These are phyloP conservation scores for Drosophila putrida DNA, from an alignment of 2,888 invertebrate genomes.

Conservation along the genomic window DNA sequence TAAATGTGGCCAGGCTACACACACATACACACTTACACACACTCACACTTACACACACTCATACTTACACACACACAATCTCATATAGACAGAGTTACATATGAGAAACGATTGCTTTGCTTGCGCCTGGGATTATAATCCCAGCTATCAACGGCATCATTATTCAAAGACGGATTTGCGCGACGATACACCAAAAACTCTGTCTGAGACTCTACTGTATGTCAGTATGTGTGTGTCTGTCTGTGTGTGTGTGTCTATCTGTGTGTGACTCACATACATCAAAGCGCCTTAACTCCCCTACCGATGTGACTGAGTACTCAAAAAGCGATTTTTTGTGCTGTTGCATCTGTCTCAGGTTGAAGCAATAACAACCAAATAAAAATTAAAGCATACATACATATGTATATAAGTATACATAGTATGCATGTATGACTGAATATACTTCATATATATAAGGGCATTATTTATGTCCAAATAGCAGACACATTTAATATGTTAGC, in stretches of 20 bases:
- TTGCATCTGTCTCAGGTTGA: slow-evolving; percentile 7
- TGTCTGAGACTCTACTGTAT: slow-evolving; percentile 13
- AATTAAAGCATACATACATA: neutral
- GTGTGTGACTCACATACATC: slow-evolving; percentile 64
- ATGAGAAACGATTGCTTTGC: slow-evolving; percentile 29
- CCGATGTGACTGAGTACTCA: slow-evolving; percentile 59
- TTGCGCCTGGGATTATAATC: slow-evolving; percentile 60
- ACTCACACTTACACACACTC: slow-evolving; percentile 24
- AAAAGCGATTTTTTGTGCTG: slow-evolving; percentile 61
- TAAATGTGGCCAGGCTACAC: slow-evolving; percentile 63
- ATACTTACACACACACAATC: slow-evolving; percentile 14
- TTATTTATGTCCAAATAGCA: neutral
- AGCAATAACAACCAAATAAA: neutral
- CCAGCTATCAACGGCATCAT: slow-evolving; percentile 80
- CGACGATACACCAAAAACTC: slow-evolving; percentile 59
- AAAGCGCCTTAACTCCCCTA: slow-evolving; percentile 66
- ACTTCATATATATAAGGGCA: neutral
- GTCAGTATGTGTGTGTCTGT: slow-evolving; percentile 6
- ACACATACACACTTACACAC: slow-evolving; percentile 26
- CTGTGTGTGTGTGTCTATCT: slow-evolving; percentile 20
- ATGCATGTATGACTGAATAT: neutral
- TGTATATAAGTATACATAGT: neutral
- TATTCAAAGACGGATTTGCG: slow-evolving; percentile 80
- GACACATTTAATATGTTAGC: neutral
- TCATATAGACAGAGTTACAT: slow-evolving; percentile 7